These are phyloP conservation scores for Cherax destructor DNA, from an alignment of 1,140 invertebrate species.

Conservation along the genomic window DNA sequence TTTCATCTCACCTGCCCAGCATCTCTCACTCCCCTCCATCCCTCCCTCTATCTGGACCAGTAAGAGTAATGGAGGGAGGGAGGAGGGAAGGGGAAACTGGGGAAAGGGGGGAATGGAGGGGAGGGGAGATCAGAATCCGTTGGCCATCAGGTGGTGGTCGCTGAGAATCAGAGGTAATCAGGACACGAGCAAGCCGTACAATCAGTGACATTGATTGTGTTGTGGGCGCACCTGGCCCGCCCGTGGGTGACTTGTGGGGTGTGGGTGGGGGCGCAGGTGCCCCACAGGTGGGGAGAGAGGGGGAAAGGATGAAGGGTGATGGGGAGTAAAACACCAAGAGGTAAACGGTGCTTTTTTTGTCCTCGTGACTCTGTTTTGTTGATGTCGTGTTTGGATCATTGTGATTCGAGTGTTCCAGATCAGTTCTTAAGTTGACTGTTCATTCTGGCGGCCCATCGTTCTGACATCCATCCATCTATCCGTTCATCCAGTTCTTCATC, in stretches of 20 bases:
- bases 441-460: too few species aligned
- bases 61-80: too few species aligned
- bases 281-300: not conserved
- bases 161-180: conserved; percentile 35
- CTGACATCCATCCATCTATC: not conserved
- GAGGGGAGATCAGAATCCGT: conserved; percentile 15
- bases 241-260: not conserved
- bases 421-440: too few species aligned
- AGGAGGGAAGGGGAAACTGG: not conserved
- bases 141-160: conserved; percentile 21
- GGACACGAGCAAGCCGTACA: conserved; percentile 35
- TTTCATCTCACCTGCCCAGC: too few species aligned
- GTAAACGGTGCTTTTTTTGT: not conserved
- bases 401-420: too few species aligned
- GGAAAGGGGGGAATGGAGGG: not conserved
- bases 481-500: not conserved
- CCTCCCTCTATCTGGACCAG: not conserved
- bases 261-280: not conserved
- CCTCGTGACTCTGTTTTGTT: too few species aligned
- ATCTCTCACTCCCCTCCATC: not conserved
- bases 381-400: too few species aligned
- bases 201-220: conserved; percentile 42
- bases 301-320: not conserved
- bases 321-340: not conserved
- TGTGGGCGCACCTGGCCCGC: not conserved